Conservation (phyloP, 1,140 invertebrate species). For the Araneus ventricosus region DNA sequence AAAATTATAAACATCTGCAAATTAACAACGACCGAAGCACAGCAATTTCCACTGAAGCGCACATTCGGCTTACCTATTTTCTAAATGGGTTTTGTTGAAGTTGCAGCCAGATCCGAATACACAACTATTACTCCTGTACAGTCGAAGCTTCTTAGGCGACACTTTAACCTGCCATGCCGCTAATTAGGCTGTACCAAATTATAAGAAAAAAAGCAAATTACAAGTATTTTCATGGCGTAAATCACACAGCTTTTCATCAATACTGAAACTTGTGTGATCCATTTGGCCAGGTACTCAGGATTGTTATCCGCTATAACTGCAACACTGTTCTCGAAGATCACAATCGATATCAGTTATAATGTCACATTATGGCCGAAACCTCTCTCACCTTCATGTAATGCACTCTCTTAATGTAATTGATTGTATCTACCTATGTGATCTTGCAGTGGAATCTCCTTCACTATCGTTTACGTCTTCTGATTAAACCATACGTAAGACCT, state of each 20-base stretch:
- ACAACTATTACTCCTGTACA: no score
- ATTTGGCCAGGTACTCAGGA: not conserved
- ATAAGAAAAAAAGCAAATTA: no score
- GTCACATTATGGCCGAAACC: conserved; percentile 29
- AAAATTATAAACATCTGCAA: no score
- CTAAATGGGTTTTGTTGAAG: no score
- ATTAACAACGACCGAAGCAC: no score
- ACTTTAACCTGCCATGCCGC: no score
- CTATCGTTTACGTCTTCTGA: conserved; percentile 39
- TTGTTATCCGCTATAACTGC: not conserved
- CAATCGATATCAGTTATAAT: not conserved
- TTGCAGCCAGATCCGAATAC: no score
- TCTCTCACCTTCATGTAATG: not conserved
- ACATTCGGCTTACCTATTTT: no score
- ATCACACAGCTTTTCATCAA: not conserved
- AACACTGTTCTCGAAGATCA: not conserved
- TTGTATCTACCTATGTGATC: conserved; percentile 5
- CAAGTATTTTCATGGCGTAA: no score
- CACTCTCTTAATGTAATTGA: conserved; percentile 22
- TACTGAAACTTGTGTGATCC: not conserved
- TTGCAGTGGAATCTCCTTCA: conserved; percentile 24
- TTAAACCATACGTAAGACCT: conserved; percentile 44
- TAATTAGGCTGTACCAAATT: no score
- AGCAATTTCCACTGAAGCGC: no score
- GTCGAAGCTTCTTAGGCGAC: no score